Evolutionary conservation across 2,113 vertebrate genomes (phyloP).

Genomic region (Apteryx mantelli): DNA sequence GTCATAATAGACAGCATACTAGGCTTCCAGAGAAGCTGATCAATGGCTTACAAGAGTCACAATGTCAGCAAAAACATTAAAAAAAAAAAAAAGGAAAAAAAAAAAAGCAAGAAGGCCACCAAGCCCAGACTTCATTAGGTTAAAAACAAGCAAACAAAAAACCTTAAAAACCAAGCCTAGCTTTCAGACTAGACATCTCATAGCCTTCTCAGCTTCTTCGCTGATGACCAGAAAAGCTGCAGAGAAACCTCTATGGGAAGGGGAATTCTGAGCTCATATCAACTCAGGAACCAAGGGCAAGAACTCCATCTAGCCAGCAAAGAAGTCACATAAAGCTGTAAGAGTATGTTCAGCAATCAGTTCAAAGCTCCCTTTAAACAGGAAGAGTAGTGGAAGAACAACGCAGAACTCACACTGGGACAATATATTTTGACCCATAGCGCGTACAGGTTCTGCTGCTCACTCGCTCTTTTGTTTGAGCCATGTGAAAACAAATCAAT

Average conservation of each 20-base stretch:
- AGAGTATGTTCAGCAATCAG: not conserved
- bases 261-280: not conserved
- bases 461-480: not conserved
- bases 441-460: not conserved
- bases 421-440: not conserved
- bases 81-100: not conserved
- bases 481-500: not conserved
- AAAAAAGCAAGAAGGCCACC: not conserved
- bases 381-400: not conserved
- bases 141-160: not conserved
- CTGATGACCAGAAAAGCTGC: not conserved
- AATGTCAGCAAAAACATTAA: not conserved
- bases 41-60: not conserved
- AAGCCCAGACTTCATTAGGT: not conserved
- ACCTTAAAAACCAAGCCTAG: not conserved
- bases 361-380: not conserved
- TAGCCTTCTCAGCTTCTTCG: not conserved
- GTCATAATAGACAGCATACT: not conserved
- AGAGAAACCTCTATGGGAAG: not conserved
- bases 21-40: constrained; percentile 13
- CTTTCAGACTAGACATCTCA: not conserved
- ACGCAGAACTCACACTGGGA: not conserved
- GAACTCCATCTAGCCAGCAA: not conserved
- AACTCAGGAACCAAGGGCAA: not conserved
- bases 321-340: not conserved